Evolutionary conservation across 2,113 vertebrate genomes (phyloP), one percentile per base, ranked within the genome.

Genomic region (Cebus imitator): DNA sequence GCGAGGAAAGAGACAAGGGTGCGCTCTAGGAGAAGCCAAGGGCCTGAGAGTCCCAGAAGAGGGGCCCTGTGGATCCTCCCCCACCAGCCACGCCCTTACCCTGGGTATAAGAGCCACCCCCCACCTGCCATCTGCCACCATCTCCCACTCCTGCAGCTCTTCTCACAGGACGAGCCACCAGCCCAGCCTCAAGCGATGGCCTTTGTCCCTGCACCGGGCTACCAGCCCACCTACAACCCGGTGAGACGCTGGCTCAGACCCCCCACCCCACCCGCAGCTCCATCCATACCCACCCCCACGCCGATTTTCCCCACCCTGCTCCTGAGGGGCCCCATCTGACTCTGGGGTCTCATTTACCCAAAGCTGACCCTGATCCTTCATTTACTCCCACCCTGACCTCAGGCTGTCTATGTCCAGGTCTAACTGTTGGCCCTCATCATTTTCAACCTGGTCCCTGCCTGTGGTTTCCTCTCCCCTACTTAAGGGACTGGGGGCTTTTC

Each of bases 171-270:
- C 57, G 0, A 84, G 76, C 50, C 30, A 17, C 57, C 57, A 30
- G 55, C n/a, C n/a, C 76, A 73, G 35, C 58, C 66, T 30, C 30
- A 68, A 35, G 35, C 23, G 85, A 96, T 95, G 98, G 96, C 97
- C 72, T 99, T 97, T 52, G 57, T 99, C 2, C 98, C 99, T 40
- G 99, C 99, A 32, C 99, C 98, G 0, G 99, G 99, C 17, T 99
- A 99, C 80, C 99, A 99, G 98, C 99, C 99, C 0, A 66, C 98
- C 95, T 99, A 98, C 94, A 97, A 98, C 84, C 99, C 99, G 55
- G 99, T 99, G 58, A 99, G 99, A 99, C 3, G 1, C 55, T 2
- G 0, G 40, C 81, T 64, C 25, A 12, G 32, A 48, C n/a, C n/a
- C 86, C 37, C 9, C 0, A 14, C 27, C 70, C 61, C 25, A 55